Evolutionary conservation across 2,888 invertebrate genomes (phyloP).

Genomic region (Lepetodrilus schrolli): DNA sequence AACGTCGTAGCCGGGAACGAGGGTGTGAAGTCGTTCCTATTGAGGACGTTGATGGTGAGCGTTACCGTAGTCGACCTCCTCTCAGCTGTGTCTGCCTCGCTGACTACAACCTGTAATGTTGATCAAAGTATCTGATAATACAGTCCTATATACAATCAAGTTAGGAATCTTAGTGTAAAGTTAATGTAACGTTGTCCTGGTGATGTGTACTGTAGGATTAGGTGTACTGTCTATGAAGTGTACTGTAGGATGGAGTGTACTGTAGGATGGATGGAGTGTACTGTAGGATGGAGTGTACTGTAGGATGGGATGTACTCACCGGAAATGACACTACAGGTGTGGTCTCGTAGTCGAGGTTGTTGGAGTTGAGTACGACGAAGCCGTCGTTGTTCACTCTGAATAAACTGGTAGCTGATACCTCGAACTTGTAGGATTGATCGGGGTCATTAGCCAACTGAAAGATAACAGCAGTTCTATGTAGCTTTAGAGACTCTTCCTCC

Average conservation of each 20-base stretch:
- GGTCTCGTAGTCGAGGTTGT: constrained; percentile 53
- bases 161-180: neutral
- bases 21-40: constrained; percentile 68
- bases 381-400: constrained; percentile 46
- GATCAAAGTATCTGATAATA: no score
- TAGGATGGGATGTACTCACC: constrained; percentile 38
- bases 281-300: no score
- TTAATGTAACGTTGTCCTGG: no score
- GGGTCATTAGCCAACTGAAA: constrained; percentile 42
- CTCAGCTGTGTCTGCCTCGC: constrained; percentile 47
- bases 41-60: constrained; percentile 58
- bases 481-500: no score
- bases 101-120: constrained; percentile 52
- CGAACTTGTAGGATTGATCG: constrained; percentile 37
- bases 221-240: no score
- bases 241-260: no score
- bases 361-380: constrained; percentile 24
- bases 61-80: constrained; percentile 48
- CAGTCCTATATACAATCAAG: neutral
- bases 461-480: no score
- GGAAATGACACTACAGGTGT: constrained; percentile 33
- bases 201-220: no score
- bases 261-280: no score
- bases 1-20: constrained; percentile 56
- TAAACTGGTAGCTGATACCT: constrained; percentile 39